Evolutionary conservation across 2,797 vertebrate species (phyloP).

Genomic region (Oryzias dopingdopingensis): DNA sequence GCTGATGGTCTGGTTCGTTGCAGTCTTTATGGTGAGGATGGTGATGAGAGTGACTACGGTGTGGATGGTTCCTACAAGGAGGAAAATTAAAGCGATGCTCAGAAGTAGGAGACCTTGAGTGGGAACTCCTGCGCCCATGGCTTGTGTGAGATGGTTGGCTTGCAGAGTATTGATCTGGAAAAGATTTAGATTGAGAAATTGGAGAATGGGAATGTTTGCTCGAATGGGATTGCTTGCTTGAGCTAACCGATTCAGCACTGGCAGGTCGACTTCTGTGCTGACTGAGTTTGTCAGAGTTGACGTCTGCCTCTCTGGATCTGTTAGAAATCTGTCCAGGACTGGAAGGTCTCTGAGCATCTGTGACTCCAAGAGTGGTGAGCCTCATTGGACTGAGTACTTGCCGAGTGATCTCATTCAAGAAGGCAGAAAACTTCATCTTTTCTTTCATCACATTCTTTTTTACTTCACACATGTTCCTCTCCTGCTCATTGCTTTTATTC

Average conservation of each 20-base stretch:
- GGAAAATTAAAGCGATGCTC: conserved; percentile 27
- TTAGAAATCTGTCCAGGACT: conserved; percentile 44
- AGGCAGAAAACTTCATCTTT: conserved; percentile 82
- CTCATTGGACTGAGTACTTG: conserved; percentile 84
- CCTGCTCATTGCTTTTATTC: conserved; percentile 38
- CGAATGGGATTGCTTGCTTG: conserved; percentile 47
- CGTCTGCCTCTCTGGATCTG: conserved; percentile 40
- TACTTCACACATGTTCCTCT: conserved; percentile 60
- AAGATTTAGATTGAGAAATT: conserved; percentile 45
- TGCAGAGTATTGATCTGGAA: conserved; percentile 26
- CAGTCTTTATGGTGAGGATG: conserved; percentile 25
- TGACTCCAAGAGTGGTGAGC: conserved; percentile 82
- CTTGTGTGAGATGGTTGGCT: conserved; percentile 14
- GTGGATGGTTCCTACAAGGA: conserved; percentile 35
- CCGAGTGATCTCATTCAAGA: conserved; percentile 85
- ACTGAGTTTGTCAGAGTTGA: conserved; percentile 33
- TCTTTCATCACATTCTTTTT: conserved; percentile 71
- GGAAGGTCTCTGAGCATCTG: conserved; percentile 55
- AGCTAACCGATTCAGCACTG: conserved; percentile 62
- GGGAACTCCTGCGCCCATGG: conserved; percentile 34
- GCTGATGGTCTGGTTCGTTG: conserved; percentile 29
- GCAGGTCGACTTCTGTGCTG: conserved; percentile 33
- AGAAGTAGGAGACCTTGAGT: conserved; percentile 35
- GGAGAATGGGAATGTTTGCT: conserved; percentile 41
- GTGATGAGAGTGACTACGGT: conserved; percentile 26